Percentiles rank a stretch among this genome's conserved stretches.
Conservation (phyloP, 37 sponge, comb jelly and placozoan genomes). For the Ephydatia muelleri region DNA sequence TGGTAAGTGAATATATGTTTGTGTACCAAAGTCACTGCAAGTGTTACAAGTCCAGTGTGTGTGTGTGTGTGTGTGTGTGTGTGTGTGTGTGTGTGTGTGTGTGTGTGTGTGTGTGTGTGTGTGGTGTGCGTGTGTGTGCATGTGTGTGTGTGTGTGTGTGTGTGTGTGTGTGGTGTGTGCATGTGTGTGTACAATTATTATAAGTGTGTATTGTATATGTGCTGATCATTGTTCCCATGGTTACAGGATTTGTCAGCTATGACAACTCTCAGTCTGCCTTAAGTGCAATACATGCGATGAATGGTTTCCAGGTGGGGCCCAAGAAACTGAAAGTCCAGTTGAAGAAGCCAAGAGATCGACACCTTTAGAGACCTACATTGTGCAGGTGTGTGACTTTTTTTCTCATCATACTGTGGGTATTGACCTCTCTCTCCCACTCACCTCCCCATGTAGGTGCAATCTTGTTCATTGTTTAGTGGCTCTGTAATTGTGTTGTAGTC, state of each 20-base stretch:
- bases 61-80: constrained; percentile 9
- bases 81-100: not conserved
- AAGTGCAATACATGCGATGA: constrained; percentile 84
- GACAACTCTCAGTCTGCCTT: constrained; percentile 89
- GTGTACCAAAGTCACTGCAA: too few relatives aligned
- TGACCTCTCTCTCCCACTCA: too few relatives aligned
- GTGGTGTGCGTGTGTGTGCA: constrained; percentile 1
- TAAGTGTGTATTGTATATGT: too few relatives aligned
- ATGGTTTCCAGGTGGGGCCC: constrained; percentile 75
- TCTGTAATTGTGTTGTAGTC: too few relatives aligned
- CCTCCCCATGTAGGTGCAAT: too few relatives aligned
- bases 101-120: not conserved
- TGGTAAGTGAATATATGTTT: constrained; percentile 55
- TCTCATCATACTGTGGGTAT: too few relatives aligned
- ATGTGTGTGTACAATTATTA: not conserved
- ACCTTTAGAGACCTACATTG: not conserved
- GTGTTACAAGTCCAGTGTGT: too few relatives aligned
- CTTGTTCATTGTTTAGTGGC: too few relatives aligned
- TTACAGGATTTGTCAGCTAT: constrained; percentile 96
- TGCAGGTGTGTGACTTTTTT: too few relatives aligned
- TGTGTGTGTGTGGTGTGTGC: not conserved
- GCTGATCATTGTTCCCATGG: too few relatives aligned
- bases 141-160: not conserved
- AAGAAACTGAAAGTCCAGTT: constrained; percentile 96
- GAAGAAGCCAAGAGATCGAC: constrained; percentile 75